These are phyloP conservation scores for Leptinotarsa peninsularis DNA, from an alignment of 2,888 invertebrate genomes.

Conservation along the genomic window DNA sequence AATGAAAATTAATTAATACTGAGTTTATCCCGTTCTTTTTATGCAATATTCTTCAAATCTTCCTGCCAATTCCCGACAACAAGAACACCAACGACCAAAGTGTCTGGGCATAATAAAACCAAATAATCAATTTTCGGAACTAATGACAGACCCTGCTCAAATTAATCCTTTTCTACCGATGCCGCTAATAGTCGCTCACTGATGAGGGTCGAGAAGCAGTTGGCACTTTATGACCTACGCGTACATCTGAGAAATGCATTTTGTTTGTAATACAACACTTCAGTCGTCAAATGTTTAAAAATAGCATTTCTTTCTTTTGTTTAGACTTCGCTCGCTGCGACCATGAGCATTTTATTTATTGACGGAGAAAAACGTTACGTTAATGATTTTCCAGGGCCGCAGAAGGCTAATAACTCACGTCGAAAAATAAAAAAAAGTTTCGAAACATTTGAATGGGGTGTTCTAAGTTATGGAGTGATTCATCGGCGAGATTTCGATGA, in stretches of 20 bases:
- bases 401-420: constrained; percentile 9
- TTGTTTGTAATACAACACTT: constrained; percentile 21
- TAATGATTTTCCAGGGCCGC: constrained; percentile 6
- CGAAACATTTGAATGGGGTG: constrained; percentile 6
- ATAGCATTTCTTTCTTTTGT: constrained; percentile 15
- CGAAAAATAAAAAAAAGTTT: background rate
- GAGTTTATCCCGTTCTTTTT: no score
- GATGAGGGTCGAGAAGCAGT: constrained; percentile 37
- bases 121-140: constrained; percentile 10
- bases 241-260: constrained; percentile 20
- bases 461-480: background rate
- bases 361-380: constrained; percentile 10
- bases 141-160: constrained; percentile 23
- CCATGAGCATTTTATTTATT: constrained; percentile 13
- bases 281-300: constrained; percentile 18
- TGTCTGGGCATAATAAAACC: constrained; percentile 10
- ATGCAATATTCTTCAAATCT: no score
- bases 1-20: no score
- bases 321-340: constrained; percentile 13
- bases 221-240: constrained; percentile 30
- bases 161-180: constrained; percentile 38
- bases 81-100: background rate
- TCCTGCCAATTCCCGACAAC: background rate
- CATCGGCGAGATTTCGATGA: background rate
- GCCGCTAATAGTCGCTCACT: constrained; percentile 35